Evolutionary conservation across 2,797 vertebrate species (phyloP).

Genomic region (Luscinia luscinia): DNA sequence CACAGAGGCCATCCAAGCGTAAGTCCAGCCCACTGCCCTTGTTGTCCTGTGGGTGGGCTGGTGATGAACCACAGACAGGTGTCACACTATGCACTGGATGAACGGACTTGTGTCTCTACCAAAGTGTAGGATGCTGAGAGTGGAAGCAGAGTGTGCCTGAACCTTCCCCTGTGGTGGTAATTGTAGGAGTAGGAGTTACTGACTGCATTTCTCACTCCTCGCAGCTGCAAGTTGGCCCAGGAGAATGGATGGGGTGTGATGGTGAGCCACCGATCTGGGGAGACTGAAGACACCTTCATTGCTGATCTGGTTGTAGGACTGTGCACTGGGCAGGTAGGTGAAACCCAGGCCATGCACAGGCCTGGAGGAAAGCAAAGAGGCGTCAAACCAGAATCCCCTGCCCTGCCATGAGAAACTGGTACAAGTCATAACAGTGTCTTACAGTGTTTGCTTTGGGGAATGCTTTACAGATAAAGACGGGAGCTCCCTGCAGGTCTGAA

Average conservation of each 20-base stretch:
- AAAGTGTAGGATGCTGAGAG: neutral
- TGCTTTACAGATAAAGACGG: constrained; percentile 90
- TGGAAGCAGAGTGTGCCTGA: neutral
- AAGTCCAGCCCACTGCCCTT: constrained; percentile 57
- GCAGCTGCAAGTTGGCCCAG: constrained; percentile 92
- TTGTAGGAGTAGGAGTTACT: neutral
- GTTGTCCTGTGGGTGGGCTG: neutral
- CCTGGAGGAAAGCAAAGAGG: neutral
- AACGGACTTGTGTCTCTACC: neutral
- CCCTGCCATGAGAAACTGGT: neutral
- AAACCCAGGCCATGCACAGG: neutral
- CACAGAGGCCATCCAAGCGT: constrained; percentile 94
- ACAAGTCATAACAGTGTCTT: neutral
- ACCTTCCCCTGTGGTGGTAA: neutral
- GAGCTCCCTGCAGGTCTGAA: constrained; percentile 92
- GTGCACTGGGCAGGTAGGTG: constrained; percentile 91
- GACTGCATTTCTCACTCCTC: neutral
- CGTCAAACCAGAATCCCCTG: neutral
- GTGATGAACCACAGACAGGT: neutral
- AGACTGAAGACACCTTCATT: constrained; percentile 94
- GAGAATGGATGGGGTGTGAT: constrained; percentile 95
- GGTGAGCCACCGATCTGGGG: constrained; percentile 94
- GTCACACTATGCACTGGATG: accelerated
- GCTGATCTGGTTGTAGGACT: constrained; percentile 94
- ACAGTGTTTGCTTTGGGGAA: constrained; percentile 21